phyloP scores from a whole-genome alignment of 2,797 vertebrate genomes.

The Phoebastria nigripes region DNA sequence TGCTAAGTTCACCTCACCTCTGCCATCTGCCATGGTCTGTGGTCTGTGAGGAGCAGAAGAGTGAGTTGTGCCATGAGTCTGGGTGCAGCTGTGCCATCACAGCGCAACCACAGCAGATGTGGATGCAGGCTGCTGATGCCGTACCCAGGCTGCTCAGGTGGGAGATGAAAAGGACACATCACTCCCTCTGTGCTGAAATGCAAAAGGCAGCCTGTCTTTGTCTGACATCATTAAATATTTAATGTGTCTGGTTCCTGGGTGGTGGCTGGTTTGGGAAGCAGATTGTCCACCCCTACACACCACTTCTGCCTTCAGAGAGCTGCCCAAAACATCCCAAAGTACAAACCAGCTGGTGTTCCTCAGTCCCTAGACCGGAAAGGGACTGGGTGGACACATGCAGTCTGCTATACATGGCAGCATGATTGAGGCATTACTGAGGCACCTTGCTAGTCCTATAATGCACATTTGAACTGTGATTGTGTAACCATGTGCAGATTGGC shows the following conservation, averaged over 20 bases:
- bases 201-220: not conserved
- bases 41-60: not conserved
- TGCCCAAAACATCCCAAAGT: not conserved
- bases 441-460: not conserved
- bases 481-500: not conserved
- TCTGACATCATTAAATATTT: not conserved
- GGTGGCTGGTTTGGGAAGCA: not conserved
- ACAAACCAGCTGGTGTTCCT: not conserved
- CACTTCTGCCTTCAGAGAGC: not conserved
- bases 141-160: not conserved
- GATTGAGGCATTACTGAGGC: not conserved
- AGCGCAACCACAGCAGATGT: not conserved
- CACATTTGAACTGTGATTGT: not conserved
- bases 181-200: not conserved
- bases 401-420: not conserved
- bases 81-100: not conserved
- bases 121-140: not conserved
- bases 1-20: not conserved
- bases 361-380: not conserved
- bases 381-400: not conserved
- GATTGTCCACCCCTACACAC: not conserved
- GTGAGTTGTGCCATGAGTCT: not conserved
- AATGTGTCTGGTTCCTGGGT: not conserved
- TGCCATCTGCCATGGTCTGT: not conserved
- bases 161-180: not conserved